Evolutionary conservation across 2,113 vertebrate genomes (phyloP).

Genomic region (Eurystomus gularis): DNA sequence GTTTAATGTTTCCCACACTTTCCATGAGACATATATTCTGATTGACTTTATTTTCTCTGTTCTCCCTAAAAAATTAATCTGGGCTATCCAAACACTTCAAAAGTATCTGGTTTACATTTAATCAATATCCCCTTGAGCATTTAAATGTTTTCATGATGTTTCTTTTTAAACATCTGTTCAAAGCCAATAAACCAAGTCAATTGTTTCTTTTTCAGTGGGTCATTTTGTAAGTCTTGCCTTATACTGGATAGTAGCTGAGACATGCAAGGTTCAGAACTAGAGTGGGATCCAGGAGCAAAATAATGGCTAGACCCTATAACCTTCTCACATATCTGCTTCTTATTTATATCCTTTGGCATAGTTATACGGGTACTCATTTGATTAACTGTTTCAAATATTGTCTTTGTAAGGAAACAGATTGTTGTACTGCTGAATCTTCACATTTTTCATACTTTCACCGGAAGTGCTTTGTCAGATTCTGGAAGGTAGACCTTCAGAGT

Average conservation of each 20-base stretch:
- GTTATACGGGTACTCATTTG: not conserved
- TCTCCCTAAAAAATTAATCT: not conserved
- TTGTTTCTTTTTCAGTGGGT: not conserved
- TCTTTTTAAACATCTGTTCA: not conserved
- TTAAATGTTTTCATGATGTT: not conserved
- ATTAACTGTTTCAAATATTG: not conserved
- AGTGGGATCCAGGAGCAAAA: not conserved
- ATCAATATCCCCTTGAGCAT: not conserved
- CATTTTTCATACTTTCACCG: not conserved
- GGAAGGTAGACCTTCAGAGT: not conserved
- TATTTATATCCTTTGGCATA: not conserved
- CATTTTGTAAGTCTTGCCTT: not conserved
- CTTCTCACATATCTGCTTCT: not conserved
- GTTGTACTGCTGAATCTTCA: not conserved
- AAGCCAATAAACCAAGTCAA: not conserved
- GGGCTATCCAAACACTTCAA: not conserved
- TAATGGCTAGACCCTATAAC: not conserved
- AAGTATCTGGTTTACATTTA: not conserved
- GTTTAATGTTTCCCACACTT: not conserved
- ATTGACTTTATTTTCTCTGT: not conserved
- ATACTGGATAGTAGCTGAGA: not conserved
- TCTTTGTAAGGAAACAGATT: not conserved
- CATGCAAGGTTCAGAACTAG: not conserved
- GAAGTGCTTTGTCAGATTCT: not conserved
- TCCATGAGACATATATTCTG: not conserved